A percentile compares a stretch with the other conserved stretches of the same genome.
These are phyloP conservation scores for Origma solitaria DNA, from an alignment of 2,113 vertebrate species.

Conservation along the genomic window DNA sequence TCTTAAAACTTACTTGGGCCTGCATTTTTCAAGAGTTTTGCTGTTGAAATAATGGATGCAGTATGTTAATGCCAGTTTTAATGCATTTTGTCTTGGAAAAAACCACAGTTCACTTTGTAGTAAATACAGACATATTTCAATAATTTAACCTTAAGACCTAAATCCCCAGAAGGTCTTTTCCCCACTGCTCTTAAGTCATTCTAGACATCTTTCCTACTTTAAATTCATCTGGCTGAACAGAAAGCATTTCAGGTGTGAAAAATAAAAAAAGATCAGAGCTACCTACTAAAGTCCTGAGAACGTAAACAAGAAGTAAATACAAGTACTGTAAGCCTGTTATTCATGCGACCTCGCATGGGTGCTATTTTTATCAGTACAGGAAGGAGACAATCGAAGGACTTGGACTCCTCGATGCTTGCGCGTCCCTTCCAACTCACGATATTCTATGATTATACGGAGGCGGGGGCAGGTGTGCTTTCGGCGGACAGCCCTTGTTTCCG, in stretches of 20 bases:
- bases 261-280: neutral
- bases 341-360: neutral
- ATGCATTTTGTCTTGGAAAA: neutral
- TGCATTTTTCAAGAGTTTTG: neutral
- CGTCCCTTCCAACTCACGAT: neutral
- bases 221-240: neutral
- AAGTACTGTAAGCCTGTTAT: neutral
- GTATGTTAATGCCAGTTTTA: neutral
- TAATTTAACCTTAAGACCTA: neutral
- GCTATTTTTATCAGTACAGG: neutral
- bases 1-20: neutral
- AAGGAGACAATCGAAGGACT: neutral
- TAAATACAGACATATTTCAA: neutral
- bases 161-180: neutral
- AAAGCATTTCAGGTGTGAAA: neutral
- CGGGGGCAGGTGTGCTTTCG: neutral
- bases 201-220: neutral
- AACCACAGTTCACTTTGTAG: neutral
- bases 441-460: accelerated
- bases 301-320: neutral
- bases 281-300: neutral
- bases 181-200: neutral
- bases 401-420: neutral
- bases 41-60: neutral
- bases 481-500: accelerated